Evolutionary conservation across 2,888 invertebrate species (phyloP).

Genomic region (Epinotia nisella): DNA sequence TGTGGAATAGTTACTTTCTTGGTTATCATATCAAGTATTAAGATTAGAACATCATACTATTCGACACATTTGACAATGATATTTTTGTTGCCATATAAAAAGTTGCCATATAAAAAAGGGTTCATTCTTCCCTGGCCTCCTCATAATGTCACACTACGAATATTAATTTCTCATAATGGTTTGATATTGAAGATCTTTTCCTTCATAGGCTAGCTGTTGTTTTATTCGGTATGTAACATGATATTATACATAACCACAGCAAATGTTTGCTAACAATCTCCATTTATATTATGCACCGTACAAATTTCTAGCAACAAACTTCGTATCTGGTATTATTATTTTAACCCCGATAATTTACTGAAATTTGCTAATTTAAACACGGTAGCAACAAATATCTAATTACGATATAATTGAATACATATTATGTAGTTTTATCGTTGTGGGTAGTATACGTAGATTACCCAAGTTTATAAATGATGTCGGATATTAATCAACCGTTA

Average conservation of each 20-base stretch:
- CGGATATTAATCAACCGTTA: conserved; percentile 60
- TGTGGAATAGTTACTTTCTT: too few species aligned
- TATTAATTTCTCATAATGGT: conserved; percentile 44
- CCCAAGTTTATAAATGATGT: conserved; percentile 47
- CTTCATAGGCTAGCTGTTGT: conserved; percentile 17
- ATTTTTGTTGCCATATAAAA: too few species aligned
- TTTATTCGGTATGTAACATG: conserved; percentile 23
- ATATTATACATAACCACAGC: conserved; percentile 27
- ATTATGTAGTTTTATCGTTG: neutral
- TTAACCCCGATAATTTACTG: neutral
- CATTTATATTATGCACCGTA: neutral
- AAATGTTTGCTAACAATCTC: neutral
- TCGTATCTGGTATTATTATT: neutral
- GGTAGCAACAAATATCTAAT: neutral
- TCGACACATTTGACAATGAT: too few species aligned
- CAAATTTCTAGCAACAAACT: too few species aligned
- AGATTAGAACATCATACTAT: too few species aligned
- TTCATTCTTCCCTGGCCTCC: too few species aligned
- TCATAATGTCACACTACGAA: conserved; percentile 40
- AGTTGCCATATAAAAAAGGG: too few species aligned
- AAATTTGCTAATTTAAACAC: neutral
- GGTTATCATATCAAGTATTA: too few species aligned
- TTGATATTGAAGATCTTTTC: conserved; percentile 33
- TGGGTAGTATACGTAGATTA: conserved; percentile 6
- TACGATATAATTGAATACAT: neutral